These are phyloP conservation scores for Phaonia tiefii DNA, from an alignment of 2,888 invertebrate genomes.

Conservation along the genomic window DNA sequence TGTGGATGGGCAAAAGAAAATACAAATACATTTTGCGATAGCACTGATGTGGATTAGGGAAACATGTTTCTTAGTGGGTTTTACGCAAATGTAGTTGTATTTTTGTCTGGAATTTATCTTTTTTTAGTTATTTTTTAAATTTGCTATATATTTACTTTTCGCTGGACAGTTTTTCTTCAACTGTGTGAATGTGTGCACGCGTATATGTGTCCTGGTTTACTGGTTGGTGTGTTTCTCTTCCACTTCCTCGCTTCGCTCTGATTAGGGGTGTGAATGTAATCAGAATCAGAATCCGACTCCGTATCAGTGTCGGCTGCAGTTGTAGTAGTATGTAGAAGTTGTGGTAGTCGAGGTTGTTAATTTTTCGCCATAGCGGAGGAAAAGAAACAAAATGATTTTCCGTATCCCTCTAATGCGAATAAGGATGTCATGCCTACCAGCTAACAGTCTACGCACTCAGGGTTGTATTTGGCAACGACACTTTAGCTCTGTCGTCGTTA, in stretches of 20 bases:
- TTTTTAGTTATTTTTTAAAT: not conserved
- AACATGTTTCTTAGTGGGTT: not conserved
- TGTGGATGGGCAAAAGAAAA: constrained; percentile 8
- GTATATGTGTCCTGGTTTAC: constrained; percentile 50
- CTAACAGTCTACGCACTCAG: constrained; percentile 31
- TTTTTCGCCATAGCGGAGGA: not conserved
- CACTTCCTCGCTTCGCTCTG: constrained; percentile 53
- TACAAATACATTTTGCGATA: constrained; percentile 27
- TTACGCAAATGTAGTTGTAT: constrained; percentile 25
- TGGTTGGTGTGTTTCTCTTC: constrained; percentile 41
- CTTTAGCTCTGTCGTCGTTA: not conserved
- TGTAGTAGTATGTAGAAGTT: constrained; percentile 22
- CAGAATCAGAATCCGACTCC: constrained; percentile 27
- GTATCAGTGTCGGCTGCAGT: constrained; percentile 49
- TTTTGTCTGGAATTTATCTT: not conserved
- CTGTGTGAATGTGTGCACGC: constrained; percentile 47
- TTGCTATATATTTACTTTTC: constrained; percentile 34
- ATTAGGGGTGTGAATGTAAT: constrained; percentile 63
- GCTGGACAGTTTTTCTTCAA: constrained; percentile 14
- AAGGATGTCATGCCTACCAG: constrained; percentile 53
- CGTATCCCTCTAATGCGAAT: constrained; percentile 33
- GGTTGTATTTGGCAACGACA: constrained; percentile 35
- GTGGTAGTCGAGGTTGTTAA: not conserved
- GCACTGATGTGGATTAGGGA: not conserved
- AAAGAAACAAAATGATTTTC: constrained; percentile 56